Conservation (phyloP, 2,113 vertebrate species). For the Oryzias melastigma region DNA sequence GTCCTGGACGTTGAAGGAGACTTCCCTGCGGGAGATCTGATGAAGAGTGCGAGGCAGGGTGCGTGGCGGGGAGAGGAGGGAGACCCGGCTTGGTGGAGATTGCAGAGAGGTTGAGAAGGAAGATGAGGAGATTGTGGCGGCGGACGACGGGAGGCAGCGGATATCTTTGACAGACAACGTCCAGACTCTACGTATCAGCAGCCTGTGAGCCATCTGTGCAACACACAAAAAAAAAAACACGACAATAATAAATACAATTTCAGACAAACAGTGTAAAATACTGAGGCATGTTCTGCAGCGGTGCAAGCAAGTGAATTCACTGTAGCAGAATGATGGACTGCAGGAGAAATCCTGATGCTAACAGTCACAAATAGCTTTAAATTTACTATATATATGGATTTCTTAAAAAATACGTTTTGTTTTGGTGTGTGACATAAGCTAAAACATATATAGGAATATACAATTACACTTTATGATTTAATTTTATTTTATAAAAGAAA, state of each 20-base stretch:
- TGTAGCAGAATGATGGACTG: too few species aligned
- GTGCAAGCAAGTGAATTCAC: too few species aligned
- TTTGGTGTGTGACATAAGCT: too few species aligned
- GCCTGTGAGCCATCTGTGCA: constrained; percentile 88
- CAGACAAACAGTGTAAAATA: too few species aligned
- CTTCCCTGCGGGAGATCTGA: constrained; percentile 41
- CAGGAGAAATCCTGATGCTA: too few species aligned
- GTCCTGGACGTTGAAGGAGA: constrained; percentile 91
- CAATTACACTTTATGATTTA: too few species aligned
- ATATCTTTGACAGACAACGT: constrained; percentile 51
- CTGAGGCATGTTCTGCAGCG: too few species aligned
- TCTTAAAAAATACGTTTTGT: too few species aligned
- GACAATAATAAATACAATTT: not conserved
- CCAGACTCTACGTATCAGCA: constrained; percentile 78
- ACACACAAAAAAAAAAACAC: constrained; percentile 1
- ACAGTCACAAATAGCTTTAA: too few species aligned
- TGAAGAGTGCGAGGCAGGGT: constrained; percentile 29
- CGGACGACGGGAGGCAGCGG: constrained; percentile 35
- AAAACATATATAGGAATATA: too few species aligned
- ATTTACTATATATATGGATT: too few species aligned
- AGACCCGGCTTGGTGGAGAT: constrained; percentile 6
- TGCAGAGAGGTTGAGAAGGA: constrained; percentile 44
- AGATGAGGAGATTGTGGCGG: constrained; percentile 7
- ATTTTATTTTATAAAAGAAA: too few species aligned
- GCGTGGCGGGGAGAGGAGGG: constrained; percentile 51